Evolutionary conservation across 2,888 invertebrate genomes (phyloP).

Genomic region (Oscheius sp.): DNA sequence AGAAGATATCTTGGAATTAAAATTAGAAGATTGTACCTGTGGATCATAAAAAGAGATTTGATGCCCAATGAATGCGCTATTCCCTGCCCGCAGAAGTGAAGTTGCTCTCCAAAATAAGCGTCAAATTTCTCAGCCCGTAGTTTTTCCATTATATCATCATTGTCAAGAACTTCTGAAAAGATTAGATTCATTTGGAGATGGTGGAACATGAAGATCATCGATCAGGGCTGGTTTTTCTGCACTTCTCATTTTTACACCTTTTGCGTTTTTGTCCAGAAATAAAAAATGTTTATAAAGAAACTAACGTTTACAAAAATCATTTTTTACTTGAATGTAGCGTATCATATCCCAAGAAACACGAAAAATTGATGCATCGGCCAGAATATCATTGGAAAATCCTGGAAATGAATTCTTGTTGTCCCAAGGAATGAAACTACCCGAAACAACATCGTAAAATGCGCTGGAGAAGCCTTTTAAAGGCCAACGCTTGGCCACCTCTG

Average conservation of each 20-base stretch:
- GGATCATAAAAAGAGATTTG: slow-evolving; percentile 52
- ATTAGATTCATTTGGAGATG: background rate
- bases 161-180: slow-evolving; percentile 48
- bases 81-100: slow-evolving; percentile 56
- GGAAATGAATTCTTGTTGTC: background rate
- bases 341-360: background rate
- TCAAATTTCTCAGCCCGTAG: slow-evolving; percentile 58
- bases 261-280: background rate
- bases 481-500: slow-evolving; percentile 45
- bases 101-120: slow-evolving; percentile 57
- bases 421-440: background rate
- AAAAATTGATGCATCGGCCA: slow-evolving; percentile 1
- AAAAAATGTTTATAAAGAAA: background rate
- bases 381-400: slow-evolving; percentile 21
- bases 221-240: background rate
- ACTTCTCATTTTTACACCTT: background rate
- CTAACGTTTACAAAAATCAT: slow-evolving; percentile 14
- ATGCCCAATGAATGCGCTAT: slow-evolving; percentile 50
- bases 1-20: background rate
- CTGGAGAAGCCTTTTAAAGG: slow-evolving; percentile 40
- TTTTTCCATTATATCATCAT: slow-evolving; percentile 44
- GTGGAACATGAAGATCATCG: no score
- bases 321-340: background rate
- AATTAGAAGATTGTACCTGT: slow-evolving; percentile 41
- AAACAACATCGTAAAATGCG: slow-evolving; percentile 1